A percentile compares a stretch with the other conserved stretches of the same genome.
Conservation (phyloP, 2,888 invertebrate species). For the Platycnemis pennipes region DNA sequence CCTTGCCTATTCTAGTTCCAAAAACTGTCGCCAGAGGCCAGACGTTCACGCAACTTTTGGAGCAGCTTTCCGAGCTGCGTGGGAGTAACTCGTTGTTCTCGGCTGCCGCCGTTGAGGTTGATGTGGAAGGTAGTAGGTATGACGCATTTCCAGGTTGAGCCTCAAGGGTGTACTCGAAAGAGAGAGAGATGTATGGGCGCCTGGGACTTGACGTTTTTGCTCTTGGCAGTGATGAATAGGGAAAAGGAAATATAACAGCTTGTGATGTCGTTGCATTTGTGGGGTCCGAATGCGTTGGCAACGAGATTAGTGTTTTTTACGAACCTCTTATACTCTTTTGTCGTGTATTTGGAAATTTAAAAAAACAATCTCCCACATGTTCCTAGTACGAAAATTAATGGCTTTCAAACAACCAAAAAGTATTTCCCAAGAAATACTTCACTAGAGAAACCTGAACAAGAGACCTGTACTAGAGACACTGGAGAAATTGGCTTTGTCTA, state of each 20-base stretch:
- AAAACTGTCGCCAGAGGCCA: not conserved
- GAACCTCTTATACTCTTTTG: too few relatives aligned
- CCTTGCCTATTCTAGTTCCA: not conserved
- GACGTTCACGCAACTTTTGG: not conserved
- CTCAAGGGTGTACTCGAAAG: not conserved
- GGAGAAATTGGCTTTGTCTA: too few relatives aligned
- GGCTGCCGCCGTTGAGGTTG: not conserved
- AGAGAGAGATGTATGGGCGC: not conserved
- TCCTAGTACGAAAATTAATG: too few relatives aligned
- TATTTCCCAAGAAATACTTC: too few relatives aligned
- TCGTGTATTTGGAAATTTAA: too few relatives aligned
- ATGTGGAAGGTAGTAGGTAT: not conserved
- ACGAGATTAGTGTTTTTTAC: too few relatives aligned
- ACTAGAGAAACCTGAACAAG: too few relatives aligned
- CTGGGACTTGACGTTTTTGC: not conserved
- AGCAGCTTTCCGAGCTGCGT: not conserved
- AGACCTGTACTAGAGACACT: too few relatives aligned
- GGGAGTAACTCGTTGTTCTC: not conserved
- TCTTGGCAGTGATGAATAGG: not conserved
- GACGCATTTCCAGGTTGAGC: not conserved
- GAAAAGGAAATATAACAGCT: not conserved
- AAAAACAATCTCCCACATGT: too few relatives aligned
- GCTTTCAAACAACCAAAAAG: too few relatives aligned
- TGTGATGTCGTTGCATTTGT: not conserved
- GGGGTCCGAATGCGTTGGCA: too few relatives aligned